Percentiles rank a stretch among this genome's conserved stretches.
Conservation (phyloP, 1,140 invertebrate species). For the Teleogryllus occipitalis region DNA sequence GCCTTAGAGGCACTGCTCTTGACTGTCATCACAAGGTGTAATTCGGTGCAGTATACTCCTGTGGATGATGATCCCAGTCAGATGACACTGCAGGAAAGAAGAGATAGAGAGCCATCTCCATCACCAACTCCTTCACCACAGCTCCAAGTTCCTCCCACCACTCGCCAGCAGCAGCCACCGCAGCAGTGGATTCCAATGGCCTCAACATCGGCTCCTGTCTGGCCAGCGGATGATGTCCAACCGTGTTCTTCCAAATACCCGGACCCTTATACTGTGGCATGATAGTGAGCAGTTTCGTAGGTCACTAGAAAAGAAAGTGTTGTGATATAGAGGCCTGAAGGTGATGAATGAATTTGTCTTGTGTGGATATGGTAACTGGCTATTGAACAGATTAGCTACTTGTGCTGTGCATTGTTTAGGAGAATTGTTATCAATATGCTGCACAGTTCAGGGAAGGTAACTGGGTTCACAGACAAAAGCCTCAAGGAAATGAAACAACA, state of each 20-base stretch:
- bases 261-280: slow-evolving; percentile 41
- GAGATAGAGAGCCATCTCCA: slow-evolving; percentile 22
- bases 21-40: slow-evolving; percentile 28
- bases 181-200: slow-evolving; percentile 21
- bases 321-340: not conserved
- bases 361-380: not conserved
- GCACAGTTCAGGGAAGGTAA: not conserved
- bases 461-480: not conserved
- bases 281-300: slow-evolving; percentile 22
- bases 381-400: not conserved
- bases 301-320: not conserved
- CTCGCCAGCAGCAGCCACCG: slow-evolving; percentile 22
- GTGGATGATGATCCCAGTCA: slow-evolving; percentile 30
- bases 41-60: slow-evolving; percentile 27
- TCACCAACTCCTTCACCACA: slow-evolving; percentile 27
- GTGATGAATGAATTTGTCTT: not conserved
- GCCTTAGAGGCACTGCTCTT: slow-evolving; percentile 29
- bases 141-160: slow-evolving; percentile 25
- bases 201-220: slow-evolving; percentile 24
- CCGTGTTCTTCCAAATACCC: slow-evolving; percentile 49
- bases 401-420: not conserved
- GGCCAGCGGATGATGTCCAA: slow-evolving; percentile 45
- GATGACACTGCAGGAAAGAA: slow-evolving; percentile 26
- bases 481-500: not conserved
- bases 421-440: not conserved